Conservation (phyloP, 2,888 invertebrate genomes). For the Metacarcinus magister region DNA sequence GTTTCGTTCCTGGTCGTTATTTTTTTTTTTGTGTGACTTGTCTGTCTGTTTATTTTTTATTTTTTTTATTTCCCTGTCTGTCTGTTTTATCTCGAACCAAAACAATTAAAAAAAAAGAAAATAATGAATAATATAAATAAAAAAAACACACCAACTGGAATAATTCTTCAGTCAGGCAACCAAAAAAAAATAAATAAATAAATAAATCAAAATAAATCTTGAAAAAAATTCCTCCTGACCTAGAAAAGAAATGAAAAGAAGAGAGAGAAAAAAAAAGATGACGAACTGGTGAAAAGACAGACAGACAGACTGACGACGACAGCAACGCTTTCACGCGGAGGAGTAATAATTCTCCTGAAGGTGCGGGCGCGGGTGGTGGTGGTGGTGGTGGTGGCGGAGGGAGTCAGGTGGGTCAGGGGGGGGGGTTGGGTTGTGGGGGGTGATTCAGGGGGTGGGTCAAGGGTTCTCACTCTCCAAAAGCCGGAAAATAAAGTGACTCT, state of each 20-base stretch:
- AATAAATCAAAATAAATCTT: too few relatives aligned
- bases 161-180: too few relatives aligned
- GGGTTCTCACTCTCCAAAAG: not conserved
- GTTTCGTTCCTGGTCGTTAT: not conserved
- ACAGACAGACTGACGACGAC: not conserved
- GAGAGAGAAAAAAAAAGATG: not conserved
- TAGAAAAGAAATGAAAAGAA: not conserved
- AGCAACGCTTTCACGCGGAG: not conserved
- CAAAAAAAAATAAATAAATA: too few relatives aligned
- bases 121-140: not conserved
- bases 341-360: constrained; percentile 53
- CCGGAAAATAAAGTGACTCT: constrained; percentile 14
- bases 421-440: not conserved
- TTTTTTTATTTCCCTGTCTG: not conserved
- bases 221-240: too few relatives aligned
- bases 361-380: constrained; percentile 62
- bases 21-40: not conserved
- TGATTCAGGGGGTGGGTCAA: not conserved
- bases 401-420: not conserved
- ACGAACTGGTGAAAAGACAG: not conserved
- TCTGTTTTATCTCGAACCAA: not conserved
- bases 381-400: not conserved
- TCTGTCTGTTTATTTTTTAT: not conserved
- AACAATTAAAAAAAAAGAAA: not conserved
- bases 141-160: not conserved